A percentile compares a stretch with the other conserved stretches of the same genome.
phyloP scores from a whole-genome alignment of 2,113 vertebrate species.

The Chloebia gouldiae region DNA sequence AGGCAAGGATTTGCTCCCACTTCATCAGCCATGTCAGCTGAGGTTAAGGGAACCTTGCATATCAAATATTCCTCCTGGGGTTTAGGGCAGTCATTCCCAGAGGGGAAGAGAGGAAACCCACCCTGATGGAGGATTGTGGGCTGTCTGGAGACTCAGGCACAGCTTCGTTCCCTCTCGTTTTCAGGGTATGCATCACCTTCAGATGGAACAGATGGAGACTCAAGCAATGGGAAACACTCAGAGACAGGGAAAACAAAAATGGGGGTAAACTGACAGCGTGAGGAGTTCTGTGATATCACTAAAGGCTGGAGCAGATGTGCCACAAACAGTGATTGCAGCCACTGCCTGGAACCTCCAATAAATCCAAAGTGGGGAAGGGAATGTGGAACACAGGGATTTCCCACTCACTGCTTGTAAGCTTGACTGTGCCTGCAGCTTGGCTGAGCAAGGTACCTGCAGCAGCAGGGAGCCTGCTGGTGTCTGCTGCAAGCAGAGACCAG shows the following conservation, averaged over 20 bases:
- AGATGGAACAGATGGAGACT: neutral
- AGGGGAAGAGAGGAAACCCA: neutral
- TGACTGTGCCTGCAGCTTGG: neutral
- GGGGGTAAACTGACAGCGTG: neutral
- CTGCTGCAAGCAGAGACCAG: neutral
- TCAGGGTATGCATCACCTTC: neutral
- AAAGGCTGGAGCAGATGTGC: rapidly evolving
- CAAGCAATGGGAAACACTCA: neutral
- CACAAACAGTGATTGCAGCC: neutral
- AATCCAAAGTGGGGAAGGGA: neutral
- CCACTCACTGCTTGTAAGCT: neutral
- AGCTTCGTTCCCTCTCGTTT: neutral
- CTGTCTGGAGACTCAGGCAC: neutral
- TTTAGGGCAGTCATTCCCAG: neutral
- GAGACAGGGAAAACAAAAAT: neutral
- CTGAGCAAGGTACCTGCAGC: neutral
- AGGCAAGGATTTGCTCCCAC: neutral
- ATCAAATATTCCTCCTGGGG: neutral
- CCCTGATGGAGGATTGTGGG: neutral
- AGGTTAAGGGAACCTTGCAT: neutral
- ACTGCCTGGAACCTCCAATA: neutral
- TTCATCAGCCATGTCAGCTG: neutral
- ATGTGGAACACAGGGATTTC: neutral
- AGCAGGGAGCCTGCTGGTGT: neutral
- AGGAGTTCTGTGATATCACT: neutral